phyloP scores from a whole-genome alignment of 1,140 invertebrate genomes.

The Drosophila mojavensis region DNA sequence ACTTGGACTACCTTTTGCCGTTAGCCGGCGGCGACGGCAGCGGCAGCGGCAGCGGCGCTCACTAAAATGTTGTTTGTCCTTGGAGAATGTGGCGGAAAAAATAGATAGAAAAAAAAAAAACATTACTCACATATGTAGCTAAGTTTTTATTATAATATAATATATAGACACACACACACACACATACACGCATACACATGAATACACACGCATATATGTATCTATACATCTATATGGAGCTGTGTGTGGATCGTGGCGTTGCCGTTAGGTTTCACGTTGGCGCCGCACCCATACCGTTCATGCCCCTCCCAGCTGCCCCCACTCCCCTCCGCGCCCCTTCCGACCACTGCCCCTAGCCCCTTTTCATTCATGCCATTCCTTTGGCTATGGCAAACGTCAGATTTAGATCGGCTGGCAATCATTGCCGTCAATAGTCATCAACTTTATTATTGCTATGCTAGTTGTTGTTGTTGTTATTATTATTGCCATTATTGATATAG shows the following conservation, averaged over 20 bases:
- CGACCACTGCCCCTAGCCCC: not conserved
- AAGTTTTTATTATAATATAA: conserved; percentile 9
- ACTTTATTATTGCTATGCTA: conserved; percentile 44
- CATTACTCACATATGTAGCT: conserved; percentile 5
- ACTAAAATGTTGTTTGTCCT: conserved; percentile 82
- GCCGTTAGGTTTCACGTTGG: conserved; percentile 72
- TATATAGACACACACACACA: not conserved
- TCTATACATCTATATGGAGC: conserved; percentile 29
- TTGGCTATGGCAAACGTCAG: conserved; percentile 31
- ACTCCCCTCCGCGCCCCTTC: no score
- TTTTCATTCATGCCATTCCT: conserved; percentile 19
- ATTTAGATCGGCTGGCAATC: conserved; percentile 35
- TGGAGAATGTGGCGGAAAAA: conserved; percentile 75
- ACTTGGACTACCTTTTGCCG: conserved; percentile 58
- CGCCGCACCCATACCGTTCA: conserved; percentile 63
- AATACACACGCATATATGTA: no score
- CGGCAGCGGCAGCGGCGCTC: conserved; percentile 49
- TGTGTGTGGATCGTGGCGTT: conserved; percentile 55
- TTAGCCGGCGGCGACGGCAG: conserved; percentile 56
- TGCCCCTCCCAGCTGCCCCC: conserved; percentile 26
- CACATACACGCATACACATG: not conserved
- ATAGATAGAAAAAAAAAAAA: conserved; percentile 27
- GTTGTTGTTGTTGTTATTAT: conserved; percentile 31
- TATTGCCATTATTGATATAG: conserved; percentile 17
- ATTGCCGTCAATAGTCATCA: conserved; percentile 35